A percentile compares a stretch with the other conserved stretches of the same genome.
These are phyloP conservation scores for Caenorhabditis sp. DNA, from an alignment of 2,888 invertebrate species.

Conservation along the genomic window DNA sequence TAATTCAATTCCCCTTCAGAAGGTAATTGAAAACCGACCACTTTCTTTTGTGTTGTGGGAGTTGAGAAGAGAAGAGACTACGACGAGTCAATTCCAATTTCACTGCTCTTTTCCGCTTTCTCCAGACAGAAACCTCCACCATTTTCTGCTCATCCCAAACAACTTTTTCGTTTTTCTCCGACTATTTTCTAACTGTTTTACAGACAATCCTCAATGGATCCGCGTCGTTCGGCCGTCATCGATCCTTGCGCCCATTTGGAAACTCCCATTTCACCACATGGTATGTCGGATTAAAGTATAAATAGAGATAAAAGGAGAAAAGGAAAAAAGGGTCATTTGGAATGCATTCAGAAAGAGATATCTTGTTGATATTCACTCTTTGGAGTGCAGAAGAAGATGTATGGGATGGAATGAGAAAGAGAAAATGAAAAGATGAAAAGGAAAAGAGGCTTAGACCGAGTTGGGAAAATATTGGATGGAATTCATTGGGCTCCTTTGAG, in stretches of 20 bases:
- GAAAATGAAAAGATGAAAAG: neutral
- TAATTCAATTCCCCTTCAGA: neutral
- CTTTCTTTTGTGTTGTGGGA: neutral
- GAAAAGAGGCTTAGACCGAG: neutral
- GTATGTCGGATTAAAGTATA: slow-evolving; percentile 20
- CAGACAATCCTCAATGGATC: slow-evolving; percentile 42
- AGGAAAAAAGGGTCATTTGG: neutral
- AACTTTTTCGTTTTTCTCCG: neutral
- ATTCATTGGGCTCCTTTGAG: too few species aligned
- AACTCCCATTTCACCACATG: slow-evolving; percentile 55
- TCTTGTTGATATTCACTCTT: neutral
- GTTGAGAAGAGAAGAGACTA: neutral
- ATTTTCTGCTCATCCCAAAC: neutral
- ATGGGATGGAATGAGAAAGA: too few species aligned
- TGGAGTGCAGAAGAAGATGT: neutral
- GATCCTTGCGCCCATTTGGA: slow-evolving; percentile 52
- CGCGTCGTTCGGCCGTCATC: neutral
- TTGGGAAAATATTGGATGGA: too few species aligned
- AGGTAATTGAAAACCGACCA: slow-evolving; percentile 23
- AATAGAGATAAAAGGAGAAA: neutral
- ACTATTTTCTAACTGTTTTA: slow-evolving; percentile 1
- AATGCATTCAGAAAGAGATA: slow-evolving; percentile 3
- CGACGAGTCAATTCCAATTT: slow-evolving; percentile 18
- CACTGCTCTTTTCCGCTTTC: neutral
- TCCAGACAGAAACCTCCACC: neutral